Percentiles rank a stretch among this genome's conserved stretches.
Evolutionary conservation across 2,888 invertebrate species (phyloP).

Genomic region (Brachylomia viminalis): DNA sequence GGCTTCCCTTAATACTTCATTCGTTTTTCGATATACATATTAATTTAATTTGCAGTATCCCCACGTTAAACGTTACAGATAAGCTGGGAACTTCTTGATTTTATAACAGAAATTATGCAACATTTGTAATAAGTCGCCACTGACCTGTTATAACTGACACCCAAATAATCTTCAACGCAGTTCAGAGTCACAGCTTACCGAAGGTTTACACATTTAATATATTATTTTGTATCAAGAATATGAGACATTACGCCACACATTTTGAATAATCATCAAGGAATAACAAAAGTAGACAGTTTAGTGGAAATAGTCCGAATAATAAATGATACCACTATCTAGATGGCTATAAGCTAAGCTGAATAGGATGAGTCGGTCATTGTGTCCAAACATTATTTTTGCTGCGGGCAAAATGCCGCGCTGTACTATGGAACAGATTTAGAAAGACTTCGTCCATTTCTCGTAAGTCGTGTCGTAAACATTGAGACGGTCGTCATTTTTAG

Average conservation of each 20-base stretch:
- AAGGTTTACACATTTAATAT: background rate
- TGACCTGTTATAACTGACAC: background rate
- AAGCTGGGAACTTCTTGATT: background rate
- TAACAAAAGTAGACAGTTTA: background rate
- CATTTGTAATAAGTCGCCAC: background rate
- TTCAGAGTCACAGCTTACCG: background rate
- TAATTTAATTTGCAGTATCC: too few relatives aligned
- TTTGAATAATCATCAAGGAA: background rate
- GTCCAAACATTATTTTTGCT: background rate
- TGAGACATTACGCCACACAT: background rate
- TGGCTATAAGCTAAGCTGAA: background rate
- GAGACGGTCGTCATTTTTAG: background rate
- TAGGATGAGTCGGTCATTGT: background rate
- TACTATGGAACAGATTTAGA: slow-evolving; percentile 17
- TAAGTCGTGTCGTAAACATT: slow-evolving; percentile 2
- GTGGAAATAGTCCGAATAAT: background rate
- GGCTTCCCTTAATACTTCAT: too few relatives aligned
- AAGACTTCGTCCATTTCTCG: slow-evolving; percentile 9
- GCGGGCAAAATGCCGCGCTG: background rate
- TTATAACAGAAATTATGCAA: background rate
- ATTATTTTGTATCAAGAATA: background rate
- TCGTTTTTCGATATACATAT: too few relatives aligned
- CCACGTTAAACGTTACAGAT: background rate
- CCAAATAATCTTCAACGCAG: background rate
- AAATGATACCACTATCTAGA: background rate